These are phyloP conservation scores for Aegithalos caudatus DNA, from an alignment of 2,113 vertebrate species.

Conservation along the genomic window DNA sequence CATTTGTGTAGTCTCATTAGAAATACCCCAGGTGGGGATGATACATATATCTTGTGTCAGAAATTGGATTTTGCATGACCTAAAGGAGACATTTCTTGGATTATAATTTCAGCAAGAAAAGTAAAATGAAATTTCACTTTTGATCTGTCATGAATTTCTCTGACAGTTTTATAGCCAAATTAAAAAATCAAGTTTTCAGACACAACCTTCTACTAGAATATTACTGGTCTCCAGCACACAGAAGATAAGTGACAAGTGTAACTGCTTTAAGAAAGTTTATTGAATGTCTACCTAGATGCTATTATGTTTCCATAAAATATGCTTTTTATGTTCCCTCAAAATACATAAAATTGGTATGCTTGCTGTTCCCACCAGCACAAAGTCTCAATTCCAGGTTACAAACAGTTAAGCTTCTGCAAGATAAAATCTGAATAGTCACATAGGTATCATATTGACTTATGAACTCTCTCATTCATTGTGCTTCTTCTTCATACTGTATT, in stretches of 20 bases:
- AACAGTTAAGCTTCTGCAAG: background rate
- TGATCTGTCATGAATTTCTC: background rate
- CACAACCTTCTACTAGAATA: background rate
- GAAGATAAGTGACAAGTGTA: background rate
- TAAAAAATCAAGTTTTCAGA: background rate
- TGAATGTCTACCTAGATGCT: background rate
- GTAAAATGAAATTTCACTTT: background rate
- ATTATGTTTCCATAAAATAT: background rate
- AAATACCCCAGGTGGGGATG: background rate
- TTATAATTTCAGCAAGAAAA: background rate
- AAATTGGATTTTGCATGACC: background rate
- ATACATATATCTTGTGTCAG: background rate
- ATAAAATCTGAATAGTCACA: background rate
- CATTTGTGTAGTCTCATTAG: background rate
- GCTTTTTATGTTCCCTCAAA: background rate
- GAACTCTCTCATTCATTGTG: background rate
- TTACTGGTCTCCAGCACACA: background rate
- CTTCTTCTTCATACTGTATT: background rate
- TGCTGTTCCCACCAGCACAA: background rate
- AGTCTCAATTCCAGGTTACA: background rate
- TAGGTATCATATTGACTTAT: background rate
- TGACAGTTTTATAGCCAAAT: background rate
- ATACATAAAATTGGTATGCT: background rate
- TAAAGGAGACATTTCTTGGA: background rate
- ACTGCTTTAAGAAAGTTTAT: background rate